Evolutionary conservation across 2,888 invertebrate species (phyloP).

Genomic region (Euclidia mi): DNA sequence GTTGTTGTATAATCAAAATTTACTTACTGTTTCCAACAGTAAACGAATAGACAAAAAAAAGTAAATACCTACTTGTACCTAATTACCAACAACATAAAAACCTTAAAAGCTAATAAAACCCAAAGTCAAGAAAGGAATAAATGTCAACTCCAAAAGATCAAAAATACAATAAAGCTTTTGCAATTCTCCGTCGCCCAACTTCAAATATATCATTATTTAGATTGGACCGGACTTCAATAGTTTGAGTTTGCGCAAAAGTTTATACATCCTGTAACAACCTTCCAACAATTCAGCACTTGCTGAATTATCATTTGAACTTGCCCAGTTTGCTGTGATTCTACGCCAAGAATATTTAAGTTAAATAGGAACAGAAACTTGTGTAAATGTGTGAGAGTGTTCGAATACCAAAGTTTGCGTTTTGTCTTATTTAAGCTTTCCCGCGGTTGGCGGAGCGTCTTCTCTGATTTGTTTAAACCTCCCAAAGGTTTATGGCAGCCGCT

Average conservation of each 20-base stretch:
- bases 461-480: too few relatives aligned
- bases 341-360: constrained; percentile 10
- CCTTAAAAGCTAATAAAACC: too few relatives aligned
- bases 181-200: too few relatives aligned
- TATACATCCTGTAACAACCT: not conserved
- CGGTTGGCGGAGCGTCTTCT: not conserved
- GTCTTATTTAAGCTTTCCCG: not conserved
- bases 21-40: too few relatives aligned
- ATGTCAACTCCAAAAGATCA: too few relatives aligned
- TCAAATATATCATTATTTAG: not conserved
- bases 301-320: constrained; percentile 10
- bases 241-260: not conserved
- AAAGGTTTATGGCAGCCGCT: too few relatives aligned
- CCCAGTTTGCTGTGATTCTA: not conserved
- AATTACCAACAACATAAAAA: too few relatives aligned
- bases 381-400: constrained; percentile 1
- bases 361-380: not conserved
- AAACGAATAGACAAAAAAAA: too few relatives aligned
- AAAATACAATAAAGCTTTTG: too few relatives aligned
- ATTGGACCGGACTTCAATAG: not conserved
- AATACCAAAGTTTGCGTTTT: not conserved
- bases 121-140: too few relatives aligned
- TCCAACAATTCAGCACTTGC: constrained; percentile 4
- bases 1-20: too few relatives aligned
- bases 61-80: too few relatives aligned